Base-by-base conservation (phyloP, 2,888 invertebrate genomes). In the Tubiluchus corallicola region DNA sequence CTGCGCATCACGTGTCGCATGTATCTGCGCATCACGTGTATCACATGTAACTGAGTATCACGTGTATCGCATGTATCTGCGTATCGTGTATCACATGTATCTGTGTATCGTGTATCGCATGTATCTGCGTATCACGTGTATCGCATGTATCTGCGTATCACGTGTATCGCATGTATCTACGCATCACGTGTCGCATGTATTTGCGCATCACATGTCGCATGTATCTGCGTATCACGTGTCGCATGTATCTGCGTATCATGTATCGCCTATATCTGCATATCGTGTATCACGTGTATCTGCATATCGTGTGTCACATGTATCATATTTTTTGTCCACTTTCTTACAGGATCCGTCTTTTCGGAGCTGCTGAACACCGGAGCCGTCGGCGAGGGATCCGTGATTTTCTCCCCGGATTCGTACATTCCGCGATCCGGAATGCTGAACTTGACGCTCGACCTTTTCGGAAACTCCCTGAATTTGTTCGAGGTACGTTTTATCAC, bases 291-390 rank as follows among this genome's bases (percentile, higher is more conserved):
- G n/a, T n/a, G n/a, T n/a, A n/a, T n/a, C n/a, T n/a, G n/a, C n/a
- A n/a, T n/a, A n/a, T n/a, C n/a, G n/a, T n/a, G n/a, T n/a, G 70
- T 87, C 56, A 84, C 87, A 58, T 92, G 92, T 0, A 81, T 85
- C 60, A 81, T 84, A 0, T 75, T 92, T 44, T 92, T 92, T 62
- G 61, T 82, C 42, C 69, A 84, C 51, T 83, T 85, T 70, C 75
- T 54, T 9, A 37, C n/a, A n/a, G n/a, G 45, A 56, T 82, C 84
- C 5, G 70, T 83, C 49, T 41, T 41, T 19, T 15, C 20, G 15
- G 4, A 41, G 20, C 4, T 4, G 19, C 16, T 41, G 18, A 41
- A 41, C 41, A 73, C 82, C 41, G 87, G 77, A 56, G 79, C 77
- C 2, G 79, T 77, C 55, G 75, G 79, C 50, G 85, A 87, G 59